Evolutionary conservation across 2,113 vertebrate genomes (phyloP), one percentile per base, ranked within the genome.

Genomic region (Pampusana beccarii): DNA sequence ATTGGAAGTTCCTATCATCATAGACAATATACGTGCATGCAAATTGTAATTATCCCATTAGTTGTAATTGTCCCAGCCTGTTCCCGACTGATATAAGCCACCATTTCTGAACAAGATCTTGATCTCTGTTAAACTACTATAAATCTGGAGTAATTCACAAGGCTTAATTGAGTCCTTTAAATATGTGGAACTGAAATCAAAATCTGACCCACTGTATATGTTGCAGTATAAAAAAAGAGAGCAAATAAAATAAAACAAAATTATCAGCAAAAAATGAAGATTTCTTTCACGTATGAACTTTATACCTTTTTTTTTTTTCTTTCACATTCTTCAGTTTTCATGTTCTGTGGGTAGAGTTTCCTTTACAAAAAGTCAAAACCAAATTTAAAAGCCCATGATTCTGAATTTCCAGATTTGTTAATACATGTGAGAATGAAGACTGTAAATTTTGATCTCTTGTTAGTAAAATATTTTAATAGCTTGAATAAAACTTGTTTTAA

Each of bases 361-460:
- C 31, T 54, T 50, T 65, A 65, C 12, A 57, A 77, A 73, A 80
- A 23, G 4, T 64, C 14, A 44, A 81, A 36, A 56, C 5, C 7
- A 57, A 54, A 51, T 24, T 5, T 19, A 40, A 12, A 7, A 1
- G 0, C 2, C 8, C 7, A 16, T 17, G 12, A 44, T 65, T 60
- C 34, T 87, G 31, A 46, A 81, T 77, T 81, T 87, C 16, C 28
- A 71, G 28, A 85, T 25, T 13, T 66, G 29, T 56, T 70, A 38
- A 33, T 57, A n/a, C 16, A 26, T 31, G 7, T 28, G 25, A 42
- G 31, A 73, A 29, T 20, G 18, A 66, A 75, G n/a, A 34, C 10
- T 85, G 44, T 36, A 33, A 44, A 34, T 78, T 65, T 65, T 88
- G 56, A 78, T 50, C 42, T 60, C 25, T 77, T 31, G 5, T 7